Base-by-base conservation (phyloP, 2,888 invertebrate genomes). In the Hydropsyche betteni region DNA sequence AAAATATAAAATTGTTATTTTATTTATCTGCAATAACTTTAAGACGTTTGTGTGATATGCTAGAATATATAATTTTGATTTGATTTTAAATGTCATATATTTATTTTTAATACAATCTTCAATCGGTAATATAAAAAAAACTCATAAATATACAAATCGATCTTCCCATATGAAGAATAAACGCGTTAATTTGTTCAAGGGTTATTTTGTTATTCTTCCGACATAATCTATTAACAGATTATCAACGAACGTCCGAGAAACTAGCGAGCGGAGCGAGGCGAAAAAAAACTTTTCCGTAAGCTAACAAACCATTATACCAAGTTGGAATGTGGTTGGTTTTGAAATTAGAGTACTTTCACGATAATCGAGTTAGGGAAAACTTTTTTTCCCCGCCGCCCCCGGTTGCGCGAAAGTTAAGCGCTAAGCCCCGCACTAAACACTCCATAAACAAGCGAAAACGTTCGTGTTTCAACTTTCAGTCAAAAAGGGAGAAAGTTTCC, bases 141-240 rank as follows among this genome's bases (percentile, higher is more conserved):
- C 2, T 24, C 24, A 24, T 24, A 51, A 12, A 51, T 51, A 55
- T 3, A 3, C 14, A 4, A 55, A 55, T 14, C 6, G 55, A 55
- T 55, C 12, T 55, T 55, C n/a, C 4, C 24, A 61, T 16, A 8
- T 61, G 5, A 61, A 16, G 7, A 33, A 16, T 24, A 33, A 61
- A n/a, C 64, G 36, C 24, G 12, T 36, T 64, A 64, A 64, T 64
- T 64, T 64, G 64, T 64, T 64, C 64, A 36, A 34, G 34, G 64
- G 36, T 64, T 64, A 64, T 64, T 64, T 64, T 64, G 64, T 64
- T 64, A 64, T 64, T 64, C 64, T 34, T 64, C 36, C 64, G 34
- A 64, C 64, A 64, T 64, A 64, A 64, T 64, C 64, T 64, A 64
- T 64, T 64, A 64, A 64, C 64, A 64, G 64, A 64, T 64, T 64